Base-by-base conservation (phyloP, 2,888 invertebrate genomes). In the Corbicula japonica region DNA sequence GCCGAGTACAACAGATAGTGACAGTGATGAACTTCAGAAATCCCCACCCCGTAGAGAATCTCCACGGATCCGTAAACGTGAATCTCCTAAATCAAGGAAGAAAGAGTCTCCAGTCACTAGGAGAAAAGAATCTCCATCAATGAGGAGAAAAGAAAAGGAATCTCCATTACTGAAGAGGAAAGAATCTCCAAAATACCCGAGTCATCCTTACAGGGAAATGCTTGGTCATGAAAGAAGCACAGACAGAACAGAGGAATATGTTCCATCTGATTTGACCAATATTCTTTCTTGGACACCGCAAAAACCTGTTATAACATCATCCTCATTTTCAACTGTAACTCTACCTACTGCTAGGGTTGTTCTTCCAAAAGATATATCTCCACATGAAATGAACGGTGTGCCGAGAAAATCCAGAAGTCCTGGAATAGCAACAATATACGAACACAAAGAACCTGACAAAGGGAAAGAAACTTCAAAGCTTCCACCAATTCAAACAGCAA, bases 341-440 rank as follows among this genome's bases (percentile, higher is more conserved):
- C 76, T 86, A 58, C 83, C 84, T 28, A 81, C 86, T 56, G 86
- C 83, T 28, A 72, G 60, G 66, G 80, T 85, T 62, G 75, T 80
- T n/a, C 66, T 85, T 41, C 86, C 85, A 61, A 86, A 85, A 68
- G 86, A 88, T 61, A 78, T 87, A 28, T 87, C 87, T 50, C 76
- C 84, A 32, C 81, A 82, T 50, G 86, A 87, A 80, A 70, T 85
- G 54, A 83, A 69, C 81, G 76, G 58, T 61, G 86, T 87, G 28
- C 76, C 82, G 18, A 72, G 72, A 73, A 73, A 69, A 50, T 50
- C 56, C 44, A 65, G 72, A 50, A 44, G 56, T 46, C 63, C 63
- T 58, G 68, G 41, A n/a, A 71, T 32, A 41, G 30, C 70, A 8
- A 61, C 75, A 56, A 41, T 72, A 28, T 72, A 34, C 32, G 30